These are phyloP conservation scores for Siderastrea siderea DNA, from an alignment of 92 coral and sea anemone species.

Conservation along the genomic window DNA sequence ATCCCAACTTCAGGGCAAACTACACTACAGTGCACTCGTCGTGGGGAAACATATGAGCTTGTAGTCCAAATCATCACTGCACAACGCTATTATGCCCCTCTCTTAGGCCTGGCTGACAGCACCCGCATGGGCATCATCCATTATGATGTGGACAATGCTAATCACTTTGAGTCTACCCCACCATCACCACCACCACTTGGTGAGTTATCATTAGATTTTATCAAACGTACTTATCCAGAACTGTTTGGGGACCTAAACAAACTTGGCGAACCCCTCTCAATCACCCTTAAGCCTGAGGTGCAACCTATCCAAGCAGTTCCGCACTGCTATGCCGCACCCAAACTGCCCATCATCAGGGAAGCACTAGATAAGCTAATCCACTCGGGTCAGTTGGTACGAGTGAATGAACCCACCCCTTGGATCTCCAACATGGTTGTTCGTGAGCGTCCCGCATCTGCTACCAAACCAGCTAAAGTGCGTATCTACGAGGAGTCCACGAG, in stretches of 20 bases:
- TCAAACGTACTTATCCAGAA: conserved; percentile 45
- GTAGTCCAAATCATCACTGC: conserved; percentile 69
- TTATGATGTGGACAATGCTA: conserved; percentile 58
- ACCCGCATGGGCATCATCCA: conserved; percentile 62
- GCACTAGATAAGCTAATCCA: conserved; percentile 59
- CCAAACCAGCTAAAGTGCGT: conserved; percentile 63
- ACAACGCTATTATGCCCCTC: conserved; percentile 56
- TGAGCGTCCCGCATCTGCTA: conserved; percentile 53
- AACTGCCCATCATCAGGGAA: conserved; percentile 60
- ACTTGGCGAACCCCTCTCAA: conserved; percentile 48
- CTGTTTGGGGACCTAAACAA: conserved; percentile 64
- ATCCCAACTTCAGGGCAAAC: conserved; percentile 65
- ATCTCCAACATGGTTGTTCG: conserved; percentile 68
- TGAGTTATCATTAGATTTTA: conserved; percentile 56
- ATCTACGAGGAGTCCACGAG: conserved; percentile 42
- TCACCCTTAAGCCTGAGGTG: conserved; percentile 59
- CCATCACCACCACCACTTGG: conserved; percentile 42
- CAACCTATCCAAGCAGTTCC: conserved; percentile 71
- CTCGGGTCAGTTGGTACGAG: conserved; percentile 57
- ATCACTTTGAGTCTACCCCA: conserved; percentile 45
- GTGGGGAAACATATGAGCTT: conserved; percentile 49
- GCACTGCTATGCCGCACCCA: conserved; percentile 72
- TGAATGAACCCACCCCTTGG: conserved; percentile 72
- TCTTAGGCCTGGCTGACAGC: conserved; percentile 71
- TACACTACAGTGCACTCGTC: conserved; percentile 68